These are phyloP conservation scores for Hippopotamyrus pictus DNA, from an alignment of 2,797 vertebrate genomes.

Conservation along the genomic window DNA sequence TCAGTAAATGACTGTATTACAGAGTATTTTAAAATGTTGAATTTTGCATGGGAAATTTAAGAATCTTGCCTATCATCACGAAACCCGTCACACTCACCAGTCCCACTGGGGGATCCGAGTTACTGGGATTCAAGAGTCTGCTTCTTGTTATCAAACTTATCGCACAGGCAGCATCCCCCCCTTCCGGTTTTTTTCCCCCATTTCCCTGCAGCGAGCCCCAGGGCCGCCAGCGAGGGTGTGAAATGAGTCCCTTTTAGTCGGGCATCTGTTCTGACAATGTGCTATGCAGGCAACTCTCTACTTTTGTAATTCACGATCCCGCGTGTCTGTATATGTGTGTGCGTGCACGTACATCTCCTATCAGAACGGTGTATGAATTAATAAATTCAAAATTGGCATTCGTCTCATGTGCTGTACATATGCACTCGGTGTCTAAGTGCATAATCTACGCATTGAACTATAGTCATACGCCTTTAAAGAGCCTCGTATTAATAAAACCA, in stretches of 20 bases:
- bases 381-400: neutral
- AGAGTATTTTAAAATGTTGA: neutral
- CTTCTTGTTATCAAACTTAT: neutral
- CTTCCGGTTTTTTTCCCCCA: neutral
- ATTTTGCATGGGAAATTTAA: neutral
- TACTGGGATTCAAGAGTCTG: neutral
- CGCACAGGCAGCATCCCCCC: neutral
- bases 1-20: neutral
- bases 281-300: neutral
- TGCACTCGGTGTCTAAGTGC: neutral
- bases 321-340: neutral
- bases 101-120: neutral
- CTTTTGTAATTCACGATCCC: neutral
- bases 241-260: neutral
- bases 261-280: constrained; percentile 6
- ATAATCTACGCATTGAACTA: neutral
- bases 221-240: neutral
- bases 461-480: neutral
- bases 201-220: neutral
- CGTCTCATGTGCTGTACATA: neutral
- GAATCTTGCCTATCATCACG: neutral
- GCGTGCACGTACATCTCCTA: neutral
- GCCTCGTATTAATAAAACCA: neutral
- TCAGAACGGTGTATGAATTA: neutral
- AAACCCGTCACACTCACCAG: neutral